Evolutionary conservation across 2,113 vertebrate species (phyloP), one percentile per base, ranked within the genome.

Genomic region (Odocoileus virginianus): DNA sequence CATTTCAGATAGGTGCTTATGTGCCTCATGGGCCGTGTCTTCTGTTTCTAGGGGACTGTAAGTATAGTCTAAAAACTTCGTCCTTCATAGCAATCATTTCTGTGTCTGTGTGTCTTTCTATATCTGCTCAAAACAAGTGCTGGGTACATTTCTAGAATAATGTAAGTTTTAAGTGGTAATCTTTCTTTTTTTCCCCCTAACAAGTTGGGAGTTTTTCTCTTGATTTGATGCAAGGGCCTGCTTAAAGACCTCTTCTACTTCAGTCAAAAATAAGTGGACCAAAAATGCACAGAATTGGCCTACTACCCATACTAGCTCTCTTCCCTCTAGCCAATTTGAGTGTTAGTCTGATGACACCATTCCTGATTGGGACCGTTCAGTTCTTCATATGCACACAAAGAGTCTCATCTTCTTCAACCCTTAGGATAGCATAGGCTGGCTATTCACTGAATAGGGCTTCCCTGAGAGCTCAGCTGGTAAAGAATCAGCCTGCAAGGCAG

Each of bases 321-420:
- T 83, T 16, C 45, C 54, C 83, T 90, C 8, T 43, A 58, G 78
- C 12, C 61, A 87, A 10, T 57, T 67, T 89, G 8, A 50, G 14
- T 61, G 93, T 96, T 61, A 78, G 21, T 88, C 25, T 91, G 52
- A 96, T 36, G 30, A 87, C 83, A 58, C 27, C 30, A 57, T 79
- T 27, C 23, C 57, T 74, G 71, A 74, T 88, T 64, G 50, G n/a
- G 43, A 55, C 47, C 33, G 12, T 88, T 97, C 86, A 82, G 0
- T 95, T 93, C 52, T 85, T 83, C 76, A 93, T 74, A 84, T 54
- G 57, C 67, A 61, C 82, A 91, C 33, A 94, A 84, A 94, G 14
- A 79, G 61, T 88, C 57, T 84, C 43, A 3, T 64, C 10, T 85
- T 94, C 87, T 58, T 89, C 47, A 81, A 14, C 13, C 64, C 33